Evolutionary conservation across 2,797 vertebrate species (phyloP).

Genomic region (Cirrhinus mrigala): DNA sequence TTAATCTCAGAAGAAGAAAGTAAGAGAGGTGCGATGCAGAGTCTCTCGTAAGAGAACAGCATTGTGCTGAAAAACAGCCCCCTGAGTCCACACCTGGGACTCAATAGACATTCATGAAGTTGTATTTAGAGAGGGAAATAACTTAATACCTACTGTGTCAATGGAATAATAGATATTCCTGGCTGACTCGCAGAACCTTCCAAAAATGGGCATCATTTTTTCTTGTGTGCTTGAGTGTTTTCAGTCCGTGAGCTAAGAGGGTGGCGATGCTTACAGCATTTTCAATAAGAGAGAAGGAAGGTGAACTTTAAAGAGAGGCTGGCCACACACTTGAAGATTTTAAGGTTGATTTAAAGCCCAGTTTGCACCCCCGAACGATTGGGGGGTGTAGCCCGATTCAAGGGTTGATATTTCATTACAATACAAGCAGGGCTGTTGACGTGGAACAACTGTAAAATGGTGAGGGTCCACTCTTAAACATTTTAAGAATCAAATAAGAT

Average conservation of each 20-base stretch:
- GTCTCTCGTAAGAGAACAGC: constrained; percentile 80
- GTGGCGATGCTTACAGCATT: constrained; percentile 86
- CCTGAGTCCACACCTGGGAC: constrained; percentile 92
- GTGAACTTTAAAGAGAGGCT: neutral
- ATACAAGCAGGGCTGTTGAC: neutral
- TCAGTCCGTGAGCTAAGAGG: constrained; percentile 71
- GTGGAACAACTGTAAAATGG: neutral
- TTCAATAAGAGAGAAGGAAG: constrained; percentile 82
- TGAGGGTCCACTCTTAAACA: neutral
- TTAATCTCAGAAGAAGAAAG: constrained; percentile 86
- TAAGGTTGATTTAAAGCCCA: too few relatives aligned
- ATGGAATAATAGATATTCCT: constrained; percentile 99
- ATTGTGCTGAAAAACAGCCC: constrained; percentile 77
- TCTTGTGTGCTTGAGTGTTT: constrained; percentile 92
- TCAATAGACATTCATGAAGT: constrained; percentile 99
- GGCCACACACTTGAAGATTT: too few relatives aligned
- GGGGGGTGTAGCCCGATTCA: too few relatives aligned
- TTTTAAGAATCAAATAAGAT: neutral
- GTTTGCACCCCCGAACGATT: too few relatives aligned
- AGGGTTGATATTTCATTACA: neutral
- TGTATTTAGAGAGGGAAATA: constrained; percentile 99
- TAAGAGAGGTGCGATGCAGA: constrained; percentile 92
- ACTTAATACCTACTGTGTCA: constrained; percentile 99
- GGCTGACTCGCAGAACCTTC: constrained; percentile 97
- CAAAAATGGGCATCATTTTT: constrained; percentile 99